Base-by-base conservation (phyloP, 2,888 invertebrate species). In the Cecidostiba fungosa region DNA sequence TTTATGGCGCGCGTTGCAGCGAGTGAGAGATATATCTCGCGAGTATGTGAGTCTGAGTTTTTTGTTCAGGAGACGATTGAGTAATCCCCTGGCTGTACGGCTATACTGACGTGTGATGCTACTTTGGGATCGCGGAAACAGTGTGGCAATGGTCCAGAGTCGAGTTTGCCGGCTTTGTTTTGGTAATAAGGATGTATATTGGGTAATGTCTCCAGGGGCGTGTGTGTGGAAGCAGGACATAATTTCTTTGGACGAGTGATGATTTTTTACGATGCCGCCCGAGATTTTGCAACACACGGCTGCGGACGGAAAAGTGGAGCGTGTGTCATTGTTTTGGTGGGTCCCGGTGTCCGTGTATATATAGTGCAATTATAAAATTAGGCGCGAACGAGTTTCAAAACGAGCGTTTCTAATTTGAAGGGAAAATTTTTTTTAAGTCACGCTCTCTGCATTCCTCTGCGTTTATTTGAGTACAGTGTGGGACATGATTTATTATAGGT, bases 1-100 rank as follows among this genome's bases (percentile, higher is more conserved):
- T 62, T 74, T 82, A 66, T 59, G 23, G 74, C 43, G 43, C 43
- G 43, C 47, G 74, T 29, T 12, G 66, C 73, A 73, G 14, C 29
- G 36, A n/a, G 8, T 16, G 19, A 19, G 54, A 62, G 29, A 66
- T 66, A 66, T 66, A 66, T 66, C 26, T 12, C 66, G 26, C 16
- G 66, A 2, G 29, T 66, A 66, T 23, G 10, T 50, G 50, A 3
- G 50, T 19, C 50, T 16, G 43, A 43, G 43, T 43, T 43, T 43
- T 12, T 43, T 10, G 50, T 16, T 19, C 50, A 3, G 50, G 16
- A 16, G 19, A 4, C 50, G 19, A 50, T 50, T 50, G 50, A 19
- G 50, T 19, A 50, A 50, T 3, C 6, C 23, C 59, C 1, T 23
- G 0, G 6, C n/a, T 5, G 54, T 4, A n/a, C 54, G 12, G 47